Conservation (phyloP, 1,140 invertebrate genomes). For the Drosophila biarmipes region DNA sequence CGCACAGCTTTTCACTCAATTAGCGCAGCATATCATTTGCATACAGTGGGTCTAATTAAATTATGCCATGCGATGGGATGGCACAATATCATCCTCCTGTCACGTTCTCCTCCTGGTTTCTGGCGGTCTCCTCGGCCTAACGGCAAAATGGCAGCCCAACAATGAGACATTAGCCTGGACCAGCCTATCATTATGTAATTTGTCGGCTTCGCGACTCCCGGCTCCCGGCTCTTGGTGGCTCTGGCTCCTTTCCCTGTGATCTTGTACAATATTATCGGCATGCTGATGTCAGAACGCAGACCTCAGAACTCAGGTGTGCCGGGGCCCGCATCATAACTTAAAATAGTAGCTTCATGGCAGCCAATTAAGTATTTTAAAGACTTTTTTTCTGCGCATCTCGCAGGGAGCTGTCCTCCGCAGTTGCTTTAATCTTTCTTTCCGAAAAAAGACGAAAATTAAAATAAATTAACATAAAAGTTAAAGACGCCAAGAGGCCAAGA, state of each 20-base stretch:
- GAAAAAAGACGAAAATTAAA: slow-evolving; percentile 52
- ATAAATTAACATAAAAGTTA: slow-evolving; percentile 76
- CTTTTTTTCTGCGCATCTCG: slow-evolving; percentile 40
- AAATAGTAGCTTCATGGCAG: slow-evolving; percentile 68
- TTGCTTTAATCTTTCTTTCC: slow-evolving; percentile 64
- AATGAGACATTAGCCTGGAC: slow-evolving; percentile 37
- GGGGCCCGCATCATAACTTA: slow-evolving; percentile 70
- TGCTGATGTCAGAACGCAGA: slow-evolving; percentile 67
- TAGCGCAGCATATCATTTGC: slow-evolving; percentile 74
- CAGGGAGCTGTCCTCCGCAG: slow-evolving; percentile 40
- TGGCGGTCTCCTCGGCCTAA: slow-evolving; percentile 15
- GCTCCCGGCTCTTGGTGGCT: too few species aligned
- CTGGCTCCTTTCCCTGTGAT: slow-evolving; percentile 39
- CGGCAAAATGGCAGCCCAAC: slow-evolving; percentile 37
- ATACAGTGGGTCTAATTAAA: slow-evolving; percentile 66
- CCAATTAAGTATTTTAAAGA: slow-evolving; percentile 75
- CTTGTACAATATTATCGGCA: slow-evolving; percentile 4
- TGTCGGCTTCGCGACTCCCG: slow-evolving; percentile 39
- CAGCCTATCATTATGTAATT: slow-evolving; percentile 75
- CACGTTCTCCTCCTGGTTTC: neutral
- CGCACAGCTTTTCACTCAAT: slow-evolving; percentile 67
- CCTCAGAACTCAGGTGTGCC: slow-evolving; percentile 48
- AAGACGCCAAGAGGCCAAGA: slow-evolving; percentile 48
- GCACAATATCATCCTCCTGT: slow-evolving; percentile 3
- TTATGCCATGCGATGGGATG: slow-evolving; percentile 30